Percentiles rank a stretch among this genome's conserved stretches.
These are phyloP conservation scores for Micrasema longulum DNA, from an alignment of 1,140 invertebrate genomes.

Conservation along the genomic window DNA sequence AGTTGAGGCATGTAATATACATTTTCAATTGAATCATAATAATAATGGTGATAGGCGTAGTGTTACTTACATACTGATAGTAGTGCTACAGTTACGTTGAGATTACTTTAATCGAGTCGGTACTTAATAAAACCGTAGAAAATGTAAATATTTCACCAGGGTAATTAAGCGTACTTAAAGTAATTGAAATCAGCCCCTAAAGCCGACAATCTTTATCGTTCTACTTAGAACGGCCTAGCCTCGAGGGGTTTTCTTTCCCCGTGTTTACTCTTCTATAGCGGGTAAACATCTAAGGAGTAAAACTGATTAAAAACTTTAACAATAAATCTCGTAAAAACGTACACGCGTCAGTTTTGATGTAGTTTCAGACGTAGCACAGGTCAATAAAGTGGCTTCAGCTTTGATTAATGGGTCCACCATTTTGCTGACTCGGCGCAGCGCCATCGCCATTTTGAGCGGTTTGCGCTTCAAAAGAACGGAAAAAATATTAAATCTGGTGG, in stretches of 20 bases:
- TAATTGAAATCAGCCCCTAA: slow-evolving; percentile 13
- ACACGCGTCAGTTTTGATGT: slow-evolving; percentile 30
- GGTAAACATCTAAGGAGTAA: slow-evolving; percentile 19
- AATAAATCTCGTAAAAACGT: slow-evolving; percentile 33
- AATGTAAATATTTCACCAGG: slow-evolving; percentile 5
- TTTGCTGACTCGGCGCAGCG: slow-evolving; percentile 28
- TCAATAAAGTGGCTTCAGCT: slow-evolving; percentile 34
- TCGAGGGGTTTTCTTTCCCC: not conserved
- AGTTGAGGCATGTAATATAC: too few relatives aligned
- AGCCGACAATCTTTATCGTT: not conserved
- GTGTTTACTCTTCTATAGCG: slow-evolving; percentile 3
- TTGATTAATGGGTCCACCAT: slow-evolving; percentile 32
- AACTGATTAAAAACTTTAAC: slow-evolving; percentile 36
- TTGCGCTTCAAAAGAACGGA: not conserved
- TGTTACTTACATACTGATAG: too few relatives aligned
- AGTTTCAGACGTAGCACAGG: slow-evolving; percentile 23
- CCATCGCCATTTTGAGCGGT: slow-evolving; percentile 30
- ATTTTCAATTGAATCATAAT: too few relatives aligned
- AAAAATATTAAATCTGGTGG: slow-evolving; percentile 29
- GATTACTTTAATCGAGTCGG: too few relatives aligned
- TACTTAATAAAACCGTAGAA: not conserved
- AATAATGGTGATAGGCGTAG: too few relatives aligned
- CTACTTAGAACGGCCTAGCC: not conserved
- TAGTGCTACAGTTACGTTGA: too few relatives aligned
- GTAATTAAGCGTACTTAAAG: slow-evolving; percentile 3